Conservation (phyloP, 1,140 invertebrate genomes). For the Drosophila athabasca region DNA sequence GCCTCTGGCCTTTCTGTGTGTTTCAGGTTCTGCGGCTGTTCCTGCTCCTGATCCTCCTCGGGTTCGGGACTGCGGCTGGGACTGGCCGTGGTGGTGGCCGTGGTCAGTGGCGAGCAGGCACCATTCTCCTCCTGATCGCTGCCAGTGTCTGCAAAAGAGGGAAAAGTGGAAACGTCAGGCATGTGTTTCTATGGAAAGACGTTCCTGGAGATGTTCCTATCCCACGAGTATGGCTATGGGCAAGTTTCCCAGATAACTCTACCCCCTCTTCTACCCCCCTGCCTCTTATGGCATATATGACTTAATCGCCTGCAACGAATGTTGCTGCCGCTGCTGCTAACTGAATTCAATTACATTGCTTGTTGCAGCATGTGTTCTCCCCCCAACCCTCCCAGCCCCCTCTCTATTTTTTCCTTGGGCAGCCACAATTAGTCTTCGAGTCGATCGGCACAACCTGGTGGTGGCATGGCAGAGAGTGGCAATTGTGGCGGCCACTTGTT, state of each 20-base stretch:
- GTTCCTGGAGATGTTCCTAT: neutral
- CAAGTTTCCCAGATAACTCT: constrained; percentile 17
- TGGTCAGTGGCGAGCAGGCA: constrained; percentile 69
- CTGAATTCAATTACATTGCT: constrained; percentile 71
- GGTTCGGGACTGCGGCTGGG: constrained; percentile 63
- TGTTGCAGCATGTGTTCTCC: constrained; percentile 48
- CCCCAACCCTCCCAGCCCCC: constrained; percentile 12
- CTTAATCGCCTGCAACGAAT: constrained; percentile 57
- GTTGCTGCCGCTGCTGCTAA: constrained; percentile 30
- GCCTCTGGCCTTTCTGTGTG: constrained; percentile 68
- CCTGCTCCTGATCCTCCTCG: constrained; percentile 19
- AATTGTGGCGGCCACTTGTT: constrained; percentile 64
- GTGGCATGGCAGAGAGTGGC: constrained; percentile 7
- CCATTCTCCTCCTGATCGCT: constrained; percentile 83
- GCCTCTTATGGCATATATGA: constrained; percentile 57
- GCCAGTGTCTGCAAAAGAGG: constrained; percentile 53
- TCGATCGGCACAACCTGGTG: constrained; percentile 6
- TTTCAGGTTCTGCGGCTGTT: constrained; percentile 76
- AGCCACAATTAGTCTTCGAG: constrained; percentile 51
- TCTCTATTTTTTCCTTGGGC: constrained; percentile 14
- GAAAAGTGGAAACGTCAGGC: neutral
- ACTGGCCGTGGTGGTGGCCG: constrained; percentile 67
- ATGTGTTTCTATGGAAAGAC: neutral
- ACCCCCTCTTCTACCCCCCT: neutral
- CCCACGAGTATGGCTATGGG: neutral